Base-by-base conservation (phyloP, 2,113 vertebrate species). In the Deroptyus accipitrinus region DNA sequence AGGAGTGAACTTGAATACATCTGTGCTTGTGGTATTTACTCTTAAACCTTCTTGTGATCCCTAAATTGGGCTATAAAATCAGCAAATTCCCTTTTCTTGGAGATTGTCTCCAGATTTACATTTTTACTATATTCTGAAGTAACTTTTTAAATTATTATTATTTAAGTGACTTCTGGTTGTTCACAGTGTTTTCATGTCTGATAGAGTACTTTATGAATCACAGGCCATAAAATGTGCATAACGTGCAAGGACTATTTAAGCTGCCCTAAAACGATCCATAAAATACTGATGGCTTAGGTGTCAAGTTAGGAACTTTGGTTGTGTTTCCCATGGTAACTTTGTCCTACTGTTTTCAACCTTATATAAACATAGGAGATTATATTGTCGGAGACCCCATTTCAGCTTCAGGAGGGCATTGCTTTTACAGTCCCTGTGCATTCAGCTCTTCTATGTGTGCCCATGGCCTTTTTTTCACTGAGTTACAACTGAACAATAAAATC, bases 361-460 rank as follows among this genome's bases (percentile, higher is more conserved):
- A 49, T 8, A 59, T 48, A 25, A 67, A 7, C 5, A 15, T 22
- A 6, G 59, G 57, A 68, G 20, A 11, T 41, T 30, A 30, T 13
- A 31, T 67, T 59, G 20, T 39, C 46, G 30, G 48, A 82, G 41
- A 82, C 22, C 4, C 12, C 6, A 7, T 51, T 92, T 92, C 48
- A 54, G 33, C 31, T 92, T 85, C 35, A 75, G 23, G 23, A 28
- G 7, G 3, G 4, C 14, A 18, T 15, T 69, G 20, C 24, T 79
- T 85, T 59, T 52, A 55, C 14, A 64, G 15, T 75, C 17, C 10
- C 17, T 72, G 6, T 72, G 14, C 30, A 39, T 51, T 54, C 14
- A 66, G 0, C 39, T 72, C 30, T 59, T 73, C 25, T 39, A 0
- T 33, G 18, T 46, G n/a, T 80, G 20, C 13, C 16, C 3, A 0